These are phyloP conservation scores for Melipona quadrifasciata DNA, from an alignment of 1,140 invertebrate genomes.

Conservation along the genomic window DNA sequence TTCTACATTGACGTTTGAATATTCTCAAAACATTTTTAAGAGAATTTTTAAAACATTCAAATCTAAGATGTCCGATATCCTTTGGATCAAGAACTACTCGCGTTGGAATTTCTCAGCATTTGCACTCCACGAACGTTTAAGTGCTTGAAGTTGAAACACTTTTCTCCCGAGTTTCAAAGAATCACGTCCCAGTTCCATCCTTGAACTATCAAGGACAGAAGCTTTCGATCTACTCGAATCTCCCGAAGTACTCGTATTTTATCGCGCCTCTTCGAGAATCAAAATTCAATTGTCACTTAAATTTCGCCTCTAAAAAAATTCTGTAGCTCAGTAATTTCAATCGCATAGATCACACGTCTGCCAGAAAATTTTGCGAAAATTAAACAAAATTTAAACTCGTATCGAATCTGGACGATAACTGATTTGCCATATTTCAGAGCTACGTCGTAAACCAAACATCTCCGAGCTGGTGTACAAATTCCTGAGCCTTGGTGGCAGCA, in stretches of 20 bases:
- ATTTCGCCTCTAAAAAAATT: too few species aligned
- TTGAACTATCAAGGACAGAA: neutral
- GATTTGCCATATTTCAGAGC: constrained; percentile 32
- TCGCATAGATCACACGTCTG: neutral
- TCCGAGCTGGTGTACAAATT: constrained; percentile 51
- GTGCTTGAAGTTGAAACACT: neutral
- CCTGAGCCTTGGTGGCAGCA: constrained; percentile 12
- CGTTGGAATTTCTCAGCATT: neutral
- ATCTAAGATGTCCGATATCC: neutral
- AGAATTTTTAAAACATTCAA: neutral
- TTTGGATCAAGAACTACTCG: too few species aligned
- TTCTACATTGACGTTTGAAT: too few species aligned
- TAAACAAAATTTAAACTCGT: neutral
- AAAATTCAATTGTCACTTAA: too few species aligned
- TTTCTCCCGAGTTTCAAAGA: neutral
- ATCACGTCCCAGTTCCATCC: too few species aligned
- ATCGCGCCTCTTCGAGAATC: neutral
- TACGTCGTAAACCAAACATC: constrained; percentile 43
- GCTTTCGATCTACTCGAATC: neutral
- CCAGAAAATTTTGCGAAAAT: neutral
- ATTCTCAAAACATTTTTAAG: too few species aligned
- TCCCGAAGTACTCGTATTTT: neutral
- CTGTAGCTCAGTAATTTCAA: too few species aligned
- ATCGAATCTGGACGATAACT: neutral
- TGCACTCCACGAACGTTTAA: neutral